Evolutionary conservation across 2,888 invertebrate genomes (phyloP).

Genomic region (Neelides folsomi): DNA sequence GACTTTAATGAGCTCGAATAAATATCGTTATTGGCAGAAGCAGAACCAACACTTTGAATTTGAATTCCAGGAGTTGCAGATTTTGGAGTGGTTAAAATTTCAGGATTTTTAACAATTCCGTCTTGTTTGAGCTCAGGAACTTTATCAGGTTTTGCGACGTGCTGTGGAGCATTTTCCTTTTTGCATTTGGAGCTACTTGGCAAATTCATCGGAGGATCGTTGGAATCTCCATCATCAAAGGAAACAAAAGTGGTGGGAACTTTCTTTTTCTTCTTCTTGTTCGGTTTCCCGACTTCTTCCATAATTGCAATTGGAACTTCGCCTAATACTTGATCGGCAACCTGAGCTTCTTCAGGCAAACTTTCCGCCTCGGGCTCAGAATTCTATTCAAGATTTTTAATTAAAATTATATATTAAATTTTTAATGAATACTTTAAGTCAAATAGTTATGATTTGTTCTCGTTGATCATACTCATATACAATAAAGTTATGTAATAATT

Average conservation of each 20-base stretch:
- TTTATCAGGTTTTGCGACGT: too few relatives aligned
- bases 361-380: constrained; percentile 8
- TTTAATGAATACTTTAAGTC: too few relatives aligned
- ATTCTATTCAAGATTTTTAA: too few relatives aligned
- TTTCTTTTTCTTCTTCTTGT: constrained; percentile 45
- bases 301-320: not conserved
- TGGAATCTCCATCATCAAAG: constrained; percentile 49
- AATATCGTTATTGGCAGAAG: not conserved
- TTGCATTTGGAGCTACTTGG: not conserved
- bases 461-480: too few relatives aligned
- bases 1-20: constrained; percentile 23
- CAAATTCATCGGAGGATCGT: constrained; percentile 1
- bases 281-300: constrained; percentile 12
- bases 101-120: too few relatives aligned
- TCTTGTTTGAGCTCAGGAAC: too few relatives aligned
- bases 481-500: too few relatives aligned
- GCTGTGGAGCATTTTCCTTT: not conserved
- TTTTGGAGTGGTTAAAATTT: not conserved
- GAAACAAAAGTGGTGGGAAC: constrained; percentile 54
- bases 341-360: constrained; percentile 9
- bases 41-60: not conserved
- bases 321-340: constrained; percentile 9
- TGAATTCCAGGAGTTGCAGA: not conserved
- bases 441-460: too few relatives aligned
- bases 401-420: too few relatives aligned